Percentiles rank a stretch among this genome's conserved stretches.
These are phyloP conservation scores for Latheticus oryzae DNA, from an alignment of 2,888 invertebrate species.

Conservation along the genomic window DNA sequence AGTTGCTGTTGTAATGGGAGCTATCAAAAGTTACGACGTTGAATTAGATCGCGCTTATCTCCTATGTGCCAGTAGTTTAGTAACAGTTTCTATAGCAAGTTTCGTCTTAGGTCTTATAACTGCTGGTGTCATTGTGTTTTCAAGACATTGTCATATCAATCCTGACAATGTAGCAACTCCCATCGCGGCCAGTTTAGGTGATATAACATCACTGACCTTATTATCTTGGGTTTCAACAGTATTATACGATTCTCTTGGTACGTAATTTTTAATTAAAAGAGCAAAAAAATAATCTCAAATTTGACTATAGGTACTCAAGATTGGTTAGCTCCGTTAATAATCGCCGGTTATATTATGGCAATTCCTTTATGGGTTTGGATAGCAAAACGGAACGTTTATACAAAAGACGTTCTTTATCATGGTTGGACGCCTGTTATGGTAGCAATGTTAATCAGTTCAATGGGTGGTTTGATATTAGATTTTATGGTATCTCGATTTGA, in stretches of 20 bases:
- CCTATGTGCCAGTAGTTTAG: conserved; percentile 78
- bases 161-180: conserved; percentile 86
- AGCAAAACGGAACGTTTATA: conserved; percentile 76
- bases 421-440: conserved; percentile 84
- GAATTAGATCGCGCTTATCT: conserved; percentile 76
- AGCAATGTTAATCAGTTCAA: conserved; percentile 84
- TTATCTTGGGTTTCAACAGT: conserved; percentile 71
- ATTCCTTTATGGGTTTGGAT: conserved; percentile 82
- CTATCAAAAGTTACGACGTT: conserved; percentile 73
- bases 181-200: conserved; percentile 83
- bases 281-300: no score
- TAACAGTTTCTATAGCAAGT: conserved; percentile 82
- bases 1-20: conserved; percentile 77
- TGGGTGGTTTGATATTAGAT: conserved; percentile 80
- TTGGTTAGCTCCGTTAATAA: conserved; percentile 75
- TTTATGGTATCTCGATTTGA: conserved; percentile 75
- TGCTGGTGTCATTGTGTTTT: conserved; percentile 77
- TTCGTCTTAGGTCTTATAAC: conserved; percentile 79
- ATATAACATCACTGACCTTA: conserved; percentile 77
- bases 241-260: conserved; percentile 71
- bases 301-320: conserved; percentile 65
- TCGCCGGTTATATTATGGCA: conserved; percentile 72
- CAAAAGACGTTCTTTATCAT: conserved; percentile 75
- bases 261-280: conserved; percentile 41
- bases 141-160: conserved; percentile 77